A percentile compares a stretch with the other conserved stretches of the same genome.
Conservation (phyloP, 2,113 vertebrate species). For the Datnioides undecimradiatus region DNA sequence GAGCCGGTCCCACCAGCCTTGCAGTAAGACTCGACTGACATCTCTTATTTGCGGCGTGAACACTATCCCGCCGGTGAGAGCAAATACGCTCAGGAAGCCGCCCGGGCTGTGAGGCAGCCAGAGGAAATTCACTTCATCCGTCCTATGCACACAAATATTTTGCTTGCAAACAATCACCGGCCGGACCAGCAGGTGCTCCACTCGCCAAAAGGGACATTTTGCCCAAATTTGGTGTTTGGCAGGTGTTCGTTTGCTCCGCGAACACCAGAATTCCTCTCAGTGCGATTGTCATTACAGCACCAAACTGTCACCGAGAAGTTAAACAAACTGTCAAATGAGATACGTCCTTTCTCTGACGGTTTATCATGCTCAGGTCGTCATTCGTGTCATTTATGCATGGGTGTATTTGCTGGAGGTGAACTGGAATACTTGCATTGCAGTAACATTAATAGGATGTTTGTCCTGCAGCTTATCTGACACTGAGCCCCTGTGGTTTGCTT, state of each 20-base stretch:
- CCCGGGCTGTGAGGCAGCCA: background rate
- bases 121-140: background rate
- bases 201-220: slow-evolving; percentile 10
- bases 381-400: background rate
- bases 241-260: background rate
- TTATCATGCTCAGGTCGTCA: background rate
- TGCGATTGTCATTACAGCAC: background rate
- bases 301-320: background rate
- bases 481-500: slow-evolving; percentile 13
- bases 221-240: slow-evolving; percentile 2
- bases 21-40: background rate
- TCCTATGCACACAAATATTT: slow-evolving; percentile 34
- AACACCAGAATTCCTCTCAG: slow-evolving; percentile 9
- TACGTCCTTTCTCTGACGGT: background rate
- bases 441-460: background rate
- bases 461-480: slow-evolving; percentile 26
- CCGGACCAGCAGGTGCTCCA: slow-evolving; percentile 11
- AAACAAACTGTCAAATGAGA: background rate
- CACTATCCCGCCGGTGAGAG: background rate
- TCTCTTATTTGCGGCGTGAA: slow-evolving; percentile 24
- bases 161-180: slow-evolving; percentile 34
- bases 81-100: slow-evolving; percentile 23
- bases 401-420: background rate
- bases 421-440: background rate
- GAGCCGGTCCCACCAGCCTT: background rate